Conservation (phyloP, 2,113 vertebrate species). For the Ciconia stormi region DNA sequence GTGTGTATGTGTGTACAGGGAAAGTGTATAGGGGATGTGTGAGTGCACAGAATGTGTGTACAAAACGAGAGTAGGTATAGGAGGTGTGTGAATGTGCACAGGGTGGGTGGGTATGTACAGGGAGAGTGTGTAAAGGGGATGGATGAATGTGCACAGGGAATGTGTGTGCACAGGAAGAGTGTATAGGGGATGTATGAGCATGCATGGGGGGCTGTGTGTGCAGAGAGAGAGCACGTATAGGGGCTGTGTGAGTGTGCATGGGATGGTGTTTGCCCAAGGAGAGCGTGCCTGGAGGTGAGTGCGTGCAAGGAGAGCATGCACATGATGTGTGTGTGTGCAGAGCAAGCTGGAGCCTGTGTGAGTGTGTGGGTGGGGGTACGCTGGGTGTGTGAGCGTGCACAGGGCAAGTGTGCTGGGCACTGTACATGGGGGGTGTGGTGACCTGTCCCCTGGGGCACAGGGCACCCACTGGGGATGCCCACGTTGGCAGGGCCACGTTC, state of each 20-base stretch:
- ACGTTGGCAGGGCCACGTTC: not conserved
- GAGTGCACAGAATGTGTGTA: not conserved
- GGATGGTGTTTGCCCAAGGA: not conserved
- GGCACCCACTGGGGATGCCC: accelerated
- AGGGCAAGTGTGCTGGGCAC: too few relatives aligned
- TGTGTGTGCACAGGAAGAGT: too few relatives aligned
- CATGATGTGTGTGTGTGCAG: accelerated
- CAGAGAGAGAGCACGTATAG: accelerated
- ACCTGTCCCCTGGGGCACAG: not conserved
- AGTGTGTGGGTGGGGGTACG: accelerated
- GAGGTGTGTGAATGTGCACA: not conserved
- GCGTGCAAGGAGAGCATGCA: not conserved
- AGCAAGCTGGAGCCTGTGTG: not conserved
- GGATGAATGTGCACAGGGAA: not conserved
- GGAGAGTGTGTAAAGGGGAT: not conserved
- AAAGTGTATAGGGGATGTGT: too few relatives aligned
- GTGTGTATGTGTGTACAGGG: not conserved
- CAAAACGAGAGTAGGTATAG: not conserved
- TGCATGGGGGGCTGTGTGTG: not conserved
- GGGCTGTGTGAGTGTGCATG: not conserved
- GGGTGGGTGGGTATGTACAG: not conserved
- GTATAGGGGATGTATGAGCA: accelerated
- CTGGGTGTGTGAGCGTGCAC: not conserved
- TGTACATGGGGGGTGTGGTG: accelerated
- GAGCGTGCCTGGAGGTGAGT: accelerated